Percentiles rank a stretch among this genome's conserved stretches.
phyloP scores from a whole-genome alignment of 2,113 vertebrate species.

The Gymnogyps californianus region DNA sequence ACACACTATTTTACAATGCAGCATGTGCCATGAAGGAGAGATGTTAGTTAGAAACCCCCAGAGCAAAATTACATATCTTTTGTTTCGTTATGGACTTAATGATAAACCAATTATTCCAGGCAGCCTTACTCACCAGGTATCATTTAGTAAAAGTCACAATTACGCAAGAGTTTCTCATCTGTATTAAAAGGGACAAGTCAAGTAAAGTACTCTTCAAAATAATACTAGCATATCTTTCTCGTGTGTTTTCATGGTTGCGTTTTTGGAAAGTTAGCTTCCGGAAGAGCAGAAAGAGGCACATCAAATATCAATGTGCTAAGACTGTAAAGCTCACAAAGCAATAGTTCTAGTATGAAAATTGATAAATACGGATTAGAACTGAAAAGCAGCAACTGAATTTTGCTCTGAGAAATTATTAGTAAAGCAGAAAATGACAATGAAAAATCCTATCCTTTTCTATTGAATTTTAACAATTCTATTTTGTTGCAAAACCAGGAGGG shows the following conservation, averaged over 20 bases:
- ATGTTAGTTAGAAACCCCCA: not conserved
- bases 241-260: not conserved
- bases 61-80: not conserved
- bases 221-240: not conserved
- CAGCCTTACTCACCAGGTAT: not conserved
- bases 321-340: not conserved
- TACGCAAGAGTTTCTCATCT: not conserved
- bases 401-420: not conserved
- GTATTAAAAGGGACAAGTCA: not conserved
- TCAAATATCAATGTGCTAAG: not conserved
- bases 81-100: not conserved
- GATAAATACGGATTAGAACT: not conserved
- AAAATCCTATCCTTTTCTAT: not conserved
- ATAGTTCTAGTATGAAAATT: not conserved
- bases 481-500: not conserved
- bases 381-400: not conserved
- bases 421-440: not conserved
- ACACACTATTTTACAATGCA: not conserved
- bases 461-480: not conserved
- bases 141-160: not conserved
- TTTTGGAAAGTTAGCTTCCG: not conserved
- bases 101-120: not conserved
- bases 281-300: not conserved
- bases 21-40: not conserved
- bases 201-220: not conserved